Conservation (phyloP, 2,888 invertebrate genomes). For the Dastarcus helophoroides region DNA sequence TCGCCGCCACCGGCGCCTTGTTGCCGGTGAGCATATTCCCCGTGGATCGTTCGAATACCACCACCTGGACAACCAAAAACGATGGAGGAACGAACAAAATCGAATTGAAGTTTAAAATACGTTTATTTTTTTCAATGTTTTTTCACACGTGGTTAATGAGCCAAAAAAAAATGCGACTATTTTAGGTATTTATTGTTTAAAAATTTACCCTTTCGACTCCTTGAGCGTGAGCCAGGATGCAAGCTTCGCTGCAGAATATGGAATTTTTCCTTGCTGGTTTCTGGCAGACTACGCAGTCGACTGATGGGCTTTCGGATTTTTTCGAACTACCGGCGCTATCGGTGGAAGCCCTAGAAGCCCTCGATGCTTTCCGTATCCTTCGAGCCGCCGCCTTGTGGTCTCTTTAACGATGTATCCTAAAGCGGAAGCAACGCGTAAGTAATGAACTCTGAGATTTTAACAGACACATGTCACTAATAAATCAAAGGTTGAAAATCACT, state of each 20-base stretch:
- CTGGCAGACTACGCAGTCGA: conserved; percentile 65
- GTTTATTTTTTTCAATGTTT: neutral
- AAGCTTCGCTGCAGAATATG: conserved; percentile 82
- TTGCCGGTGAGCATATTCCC: conserved; percentile 64
- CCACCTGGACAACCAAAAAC: conserved; percentile 45
- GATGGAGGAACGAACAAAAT: neutral
- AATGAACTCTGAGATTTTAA: neutral
- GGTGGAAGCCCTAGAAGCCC: conserved; percentile 28
- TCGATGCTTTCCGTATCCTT: conserved; percentile 33
- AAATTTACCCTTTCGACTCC: conserved; percentile 42
- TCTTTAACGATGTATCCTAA: conserved; percentile 27
- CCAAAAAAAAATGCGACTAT: no score
- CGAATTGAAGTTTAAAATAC: neutral
- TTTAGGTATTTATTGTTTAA: no score
- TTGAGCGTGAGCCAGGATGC: conserved; percentile 75
- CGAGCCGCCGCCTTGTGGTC: conserved; percentile 34
- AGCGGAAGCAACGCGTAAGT: neutral
- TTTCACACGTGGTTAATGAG: no score
- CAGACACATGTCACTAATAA: no score
- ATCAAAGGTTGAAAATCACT: no score
- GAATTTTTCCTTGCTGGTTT: conserved; percentile 63
- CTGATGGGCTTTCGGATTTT: conserved; percentile 9
- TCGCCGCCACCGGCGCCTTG: conserved; percentile 72
- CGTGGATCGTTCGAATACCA: conserved; percentile 73
- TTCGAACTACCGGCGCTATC: conserved; percentile 25